phyloP scores from a whole-genome alignment of 2,888 invertebrate genomes.

The Phyllotreta striolata region DNA sequence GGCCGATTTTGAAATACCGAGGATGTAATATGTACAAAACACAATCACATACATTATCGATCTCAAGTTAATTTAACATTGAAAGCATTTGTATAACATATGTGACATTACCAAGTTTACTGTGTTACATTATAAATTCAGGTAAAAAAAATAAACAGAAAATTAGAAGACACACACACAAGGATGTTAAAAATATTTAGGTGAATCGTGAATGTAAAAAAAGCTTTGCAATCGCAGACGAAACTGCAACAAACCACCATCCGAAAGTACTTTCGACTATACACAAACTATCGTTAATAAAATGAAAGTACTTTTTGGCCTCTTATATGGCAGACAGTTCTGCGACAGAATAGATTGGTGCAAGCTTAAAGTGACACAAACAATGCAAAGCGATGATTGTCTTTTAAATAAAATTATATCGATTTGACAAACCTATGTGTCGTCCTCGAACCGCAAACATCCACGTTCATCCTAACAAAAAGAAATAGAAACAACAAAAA shows the following conservation, averaged over 20 bases:
- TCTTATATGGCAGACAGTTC: conserved; percentile 26
- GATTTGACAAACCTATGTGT: conserved; percentile 71
- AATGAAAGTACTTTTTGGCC: conserved; percentile 12
- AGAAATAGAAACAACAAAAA: conserved; percentile 38
- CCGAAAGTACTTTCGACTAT: background rate
- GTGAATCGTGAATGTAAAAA: conserved; percentile 26
- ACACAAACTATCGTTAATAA: background rate
- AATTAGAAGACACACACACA: conserved; percentile 17
- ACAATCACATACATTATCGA: too few relatives aligned
- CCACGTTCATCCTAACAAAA: conserved; percentile 69
- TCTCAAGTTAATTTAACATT: too few relatives aligned
- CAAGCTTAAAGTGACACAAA: conserved; percentile 54
- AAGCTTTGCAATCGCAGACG: conserved; percentile 29
- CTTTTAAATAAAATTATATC: conserved; percentile 31
- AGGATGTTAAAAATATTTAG: conserved; percentile 12
- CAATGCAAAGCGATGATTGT: conserved; percentile 54
- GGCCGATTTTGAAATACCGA: too few relatives aligned
- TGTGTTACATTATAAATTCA: background rate
- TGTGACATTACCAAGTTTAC: too few relatives aligned
- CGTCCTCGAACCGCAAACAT: conserved; percentile 73
- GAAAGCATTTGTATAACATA: too few relatives aligned
- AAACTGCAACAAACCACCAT: conserved; percentile 7
- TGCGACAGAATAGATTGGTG: conserved; percentile 43
- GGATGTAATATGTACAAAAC: too few relatives aligned
- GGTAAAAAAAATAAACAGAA: background rate